Conservation (phyloP, 2,888 invertebrate species). For the Drosophila algonquin region DNA sequence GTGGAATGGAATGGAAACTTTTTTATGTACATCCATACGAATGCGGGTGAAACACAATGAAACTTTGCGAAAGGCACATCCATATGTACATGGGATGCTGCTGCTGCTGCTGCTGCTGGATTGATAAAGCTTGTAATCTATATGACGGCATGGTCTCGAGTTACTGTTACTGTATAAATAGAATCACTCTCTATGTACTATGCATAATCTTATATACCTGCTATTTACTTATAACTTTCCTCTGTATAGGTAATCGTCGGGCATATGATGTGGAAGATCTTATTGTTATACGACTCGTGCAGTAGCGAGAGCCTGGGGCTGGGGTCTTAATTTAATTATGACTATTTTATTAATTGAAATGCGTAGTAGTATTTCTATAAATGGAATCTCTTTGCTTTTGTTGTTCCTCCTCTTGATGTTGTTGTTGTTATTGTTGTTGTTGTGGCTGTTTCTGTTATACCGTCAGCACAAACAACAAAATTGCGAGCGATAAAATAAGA, state of each 20-base stretch:
- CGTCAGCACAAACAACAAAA: slow-evolving; percentile 3
- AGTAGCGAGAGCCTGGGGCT: slow-evolving; percentile 2
- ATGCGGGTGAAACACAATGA: slow-evolving; percentile 28
- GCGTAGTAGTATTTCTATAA: slow-evolving; percentile 47
- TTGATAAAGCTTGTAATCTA: slow-evolving; percentile 61
- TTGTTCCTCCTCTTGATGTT: not conserved
- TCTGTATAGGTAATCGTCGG: slow-evolving; percentile 20
- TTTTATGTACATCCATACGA: slow-evolving; percentile 26
- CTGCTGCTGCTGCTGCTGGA: slow-evolving; percentile 57
- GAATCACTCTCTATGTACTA: not conserved
- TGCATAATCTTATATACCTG: slow-evolving; percentile 4
- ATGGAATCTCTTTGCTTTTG: slow-evolving; percentile 22
- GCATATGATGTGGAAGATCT: slow-evolving; percentile 10
- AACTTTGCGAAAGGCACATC: slow-evolving; percentile 31
- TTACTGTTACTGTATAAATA: slow-evolving; percentile 27
- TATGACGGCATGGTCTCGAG: slow-evolving; percentile 52
- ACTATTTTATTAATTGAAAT: slow-evolving; percentile 69
- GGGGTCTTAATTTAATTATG: slow-evolving; percentile 70
- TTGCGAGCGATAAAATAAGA: slow-evolving; percentile 8
- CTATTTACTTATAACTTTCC: slow-evolving; percentile 7
- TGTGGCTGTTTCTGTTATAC: not conserved
- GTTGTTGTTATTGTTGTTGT: slow-evolving; percentile 11
- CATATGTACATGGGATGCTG: slow-evolving; percentile 37
- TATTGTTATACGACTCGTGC: slow-evolving; percentile 51
- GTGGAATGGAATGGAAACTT: slow-evolving; percentile 50